Percentiles rank a stretch among this genome's conserved stretches.
phyloP scores from a whole-genome alignment of 1,140 invertebrate genomes.

The Tenebrio molitor region DNA sequence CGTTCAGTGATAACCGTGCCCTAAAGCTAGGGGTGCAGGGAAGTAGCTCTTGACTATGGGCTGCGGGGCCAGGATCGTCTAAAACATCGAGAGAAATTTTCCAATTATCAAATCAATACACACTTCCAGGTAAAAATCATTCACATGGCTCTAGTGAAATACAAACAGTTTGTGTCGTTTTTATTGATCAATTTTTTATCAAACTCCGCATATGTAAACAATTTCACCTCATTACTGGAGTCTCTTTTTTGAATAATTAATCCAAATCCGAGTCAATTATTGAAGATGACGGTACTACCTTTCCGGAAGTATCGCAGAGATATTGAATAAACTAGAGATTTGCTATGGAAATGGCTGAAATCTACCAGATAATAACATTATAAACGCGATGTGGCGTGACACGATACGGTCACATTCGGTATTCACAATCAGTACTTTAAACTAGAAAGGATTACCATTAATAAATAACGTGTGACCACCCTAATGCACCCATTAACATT shows the following conservation, averaged over 20 bases:
- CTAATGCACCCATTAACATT: not conserved
- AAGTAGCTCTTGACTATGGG: no score
- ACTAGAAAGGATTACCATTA: conserved; percentile 14
- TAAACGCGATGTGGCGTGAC: conserved; percentile 31
- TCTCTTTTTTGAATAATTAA: conserved; percentile 11
- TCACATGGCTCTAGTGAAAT: conserved; percentile 29
- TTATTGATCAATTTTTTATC: conserved; percentile 19
- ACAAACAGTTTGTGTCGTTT: conserved; percentile 29
- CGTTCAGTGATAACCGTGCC: conserved; percentile 35
- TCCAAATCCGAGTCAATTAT: conserved; percentile 8
- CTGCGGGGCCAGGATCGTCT: no score
- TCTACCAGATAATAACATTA: conserved; percentile 16
- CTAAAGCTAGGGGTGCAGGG: conserved; percentile 21
- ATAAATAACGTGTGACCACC: not conserved
- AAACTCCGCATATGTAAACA: not conserved
- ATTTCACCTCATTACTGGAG: conserved; percentile 4
- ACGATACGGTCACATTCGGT: conserved; percentile 18
- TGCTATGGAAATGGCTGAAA: conserved; percentile 25
- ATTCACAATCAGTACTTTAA: conserved; percentile 33
- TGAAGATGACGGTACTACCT: conserved; percentile 2
- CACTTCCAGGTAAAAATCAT: conserved; percentile 1
- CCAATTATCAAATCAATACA: conserved; percentile 23
- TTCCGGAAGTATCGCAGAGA: conserved; percentile 10
- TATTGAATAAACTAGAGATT: conserved; percentile 31
- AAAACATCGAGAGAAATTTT: no score